A percentile compares a stretch with the other conserved stretches of the same genome.
phyloP scores from a whole-genome alignment of 2,797 vertebrate species.

The Sebastes vulpes region DNA sequence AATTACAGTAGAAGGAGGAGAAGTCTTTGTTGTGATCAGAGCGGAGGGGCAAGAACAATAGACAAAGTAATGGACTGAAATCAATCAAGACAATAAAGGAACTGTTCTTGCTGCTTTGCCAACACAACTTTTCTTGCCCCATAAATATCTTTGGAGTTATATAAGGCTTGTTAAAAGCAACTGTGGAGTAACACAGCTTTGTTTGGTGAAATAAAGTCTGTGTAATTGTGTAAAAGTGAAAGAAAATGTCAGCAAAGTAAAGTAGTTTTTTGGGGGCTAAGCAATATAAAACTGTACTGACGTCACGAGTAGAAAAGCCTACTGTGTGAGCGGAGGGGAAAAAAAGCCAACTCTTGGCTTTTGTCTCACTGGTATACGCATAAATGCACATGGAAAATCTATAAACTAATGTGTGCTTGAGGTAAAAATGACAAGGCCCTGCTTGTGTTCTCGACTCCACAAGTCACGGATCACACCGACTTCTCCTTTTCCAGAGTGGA shows the following conservation, averaged over 20 bases:
- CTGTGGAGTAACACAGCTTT: neutral
- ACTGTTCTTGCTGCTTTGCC: constrained; percentile 32
- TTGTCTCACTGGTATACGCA: constrained; percentile 36
- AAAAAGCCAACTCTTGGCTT: constrained; percentile 27
- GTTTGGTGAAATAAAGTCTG: neutral
- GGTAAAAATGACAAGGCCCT: constrained; percentile 63
- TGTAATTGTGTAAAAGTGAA: constrained; percentile 1
- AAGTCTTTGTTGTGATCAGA: neutral
- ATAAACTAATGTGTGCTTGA: constrained; percentile 62
- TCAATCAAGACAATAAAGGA: constrained; percentile 34
- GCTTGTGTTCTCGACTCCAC: constrained; percentile 64
- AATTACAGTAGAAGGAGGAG: neutral
- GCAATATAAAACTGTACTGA: constrained; percentile 15
- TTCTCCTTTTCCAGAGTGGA: constrained; percentile 87
- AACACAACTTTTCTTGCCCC: constrained; percentile 18
- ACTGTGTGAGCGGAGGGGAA: constrained; percentile 15
- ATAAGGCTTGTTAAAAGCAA: constrained; percentile 27
- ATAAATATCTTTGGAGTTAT: constrained; percentile 44
- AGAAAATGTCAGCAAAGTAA: neutral
- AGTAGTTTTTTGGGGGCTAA: neutral
- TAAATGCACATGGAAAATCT: constrained; percentile 76
- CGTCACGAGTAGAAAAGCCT: constrained; percentile 18
- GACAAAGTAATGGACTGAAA: constrained; percentile 47
- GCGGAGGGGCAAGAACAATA: constrained; percentile 34
- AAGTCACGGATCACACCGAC: constrained; percentile 64